Evolutionary conservation across 2,113 vertebrate species (phyloP), one percentile per base, ranked within the genome.

Genomic region (Amphiprion percula): DNA sequence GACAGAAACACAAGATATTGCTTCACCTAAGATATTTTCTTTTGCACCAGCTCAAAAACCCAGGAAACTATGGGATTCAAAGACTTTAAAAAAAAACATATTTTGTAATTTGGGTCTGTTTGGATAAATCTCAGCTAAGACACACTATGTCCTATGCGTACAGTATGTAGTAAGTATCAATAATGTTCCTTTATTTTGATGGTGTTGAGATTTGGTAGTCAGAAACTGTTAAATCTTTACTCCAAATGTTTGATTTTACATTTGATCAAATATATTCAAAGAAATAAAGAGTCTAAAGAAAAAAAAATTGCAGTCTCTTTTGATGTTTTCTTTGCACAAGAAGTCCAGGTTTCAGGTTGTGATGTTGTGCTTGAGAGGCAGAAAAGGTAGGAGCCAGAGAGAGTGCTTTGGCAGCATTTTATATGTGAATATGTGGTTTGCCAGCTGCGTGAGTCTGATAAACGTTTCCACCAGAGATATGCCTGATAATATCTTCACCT

Each of bases 171-270:
- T 96, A 97, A 96, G 96, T 97, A 90, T 87, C 86, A 87, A 90
- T 96, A 97, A 98, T 96, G 95, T 98, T 96, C 95, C 96, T 95
- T 96, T 97, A 96, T 95, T 99, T 98, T 97, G 95, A 97, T 96
- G 96, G 96, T 97, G 96, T 97, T 98, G 96, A 97, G 95, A 95
- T 99, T 99, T 97, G 96, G 95, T 97, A 97, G 95, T 96, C 96
- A 96, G 95, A 97, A 96, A 96, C 96, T 96, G 97, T 98, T 97
- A 95, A 95, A 98, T 98, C 96, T 97, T 96, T 95, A 95, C 88
- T 97, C 96, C 95, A 96, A 96, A 97, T 97, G 95, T 97, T 97
- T 96, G 95, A 96, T 97, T 98, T 96, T 94, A 96, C 96, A 97
- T 98, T 98, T 97, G 95, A 97, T 96, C 94, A 96, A 96, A 97